These are phyloP conservation scores for Acanthis flammea DNA, from an alignment of 2,797 vertebrate species.

Conservation along the genomic window DNA sequence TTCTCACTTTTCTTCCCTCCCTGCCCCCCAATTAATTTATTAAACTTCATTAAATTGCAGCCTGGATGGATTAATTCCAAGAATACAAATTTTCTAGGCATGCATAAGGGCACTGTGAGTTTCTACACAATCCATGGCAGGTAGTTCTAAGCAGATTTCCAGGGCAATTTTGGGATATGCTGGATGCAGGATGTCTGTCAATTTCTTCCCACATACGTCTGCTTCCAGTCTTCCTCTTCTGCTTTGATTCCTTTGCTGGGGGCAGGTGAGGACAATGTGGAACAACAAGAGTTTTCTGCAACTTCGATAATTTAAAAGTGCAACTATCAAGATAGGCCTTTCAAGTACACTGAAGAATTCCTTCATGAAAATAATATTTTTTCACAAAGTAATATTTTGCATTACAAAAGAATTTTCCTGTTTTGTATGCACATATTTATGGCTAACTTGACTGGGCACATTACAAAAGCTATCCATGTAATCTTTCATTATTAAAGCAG, in stretches of 20 bases:
- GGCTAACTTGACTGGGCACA: neutral
- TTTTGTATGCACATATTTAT: constrained; percentile 54
- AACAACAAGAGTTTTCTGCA: constrained; percentile 11
- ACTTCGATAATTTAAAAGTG: neutral
- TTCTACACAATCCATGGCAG: neutral
- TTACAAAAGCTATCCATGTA: constrained; percentile 29
- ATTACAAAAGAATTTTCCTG: constrained; percentile 50
- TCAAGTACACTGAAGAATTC: neutral
- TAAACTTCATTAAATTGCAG: neutral
- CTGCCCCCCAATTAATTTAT: neutral
- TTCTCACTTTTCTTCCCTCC: neutral
- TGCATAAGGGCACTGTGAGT: neutral
- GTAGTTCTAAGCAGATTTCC: neutral
- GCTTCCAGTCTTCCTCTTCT: neutral
- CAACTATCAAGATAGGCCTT: neutral
- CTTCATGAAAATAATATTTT: neutral
- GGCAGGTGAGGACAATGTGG: neutral
- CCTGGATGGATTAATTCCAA: neutral
- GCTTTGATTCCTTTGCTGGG: constrained; percentile 22
- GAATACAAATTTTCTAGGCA: neutral
- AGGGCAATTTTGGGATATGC: neutral
- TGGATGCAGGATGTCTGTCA: neutral
- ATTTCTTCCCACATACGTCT: constrained; percentile 11
- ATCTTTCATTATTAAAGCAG: constrained; percentile 31
- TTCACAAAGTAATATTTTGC: neutral